These are phyloP conservation scores for Eufriesea mexicana DNA, from an alignment of 1,140 invertebrate genomes.

Conservation along the genomic window DNA sequence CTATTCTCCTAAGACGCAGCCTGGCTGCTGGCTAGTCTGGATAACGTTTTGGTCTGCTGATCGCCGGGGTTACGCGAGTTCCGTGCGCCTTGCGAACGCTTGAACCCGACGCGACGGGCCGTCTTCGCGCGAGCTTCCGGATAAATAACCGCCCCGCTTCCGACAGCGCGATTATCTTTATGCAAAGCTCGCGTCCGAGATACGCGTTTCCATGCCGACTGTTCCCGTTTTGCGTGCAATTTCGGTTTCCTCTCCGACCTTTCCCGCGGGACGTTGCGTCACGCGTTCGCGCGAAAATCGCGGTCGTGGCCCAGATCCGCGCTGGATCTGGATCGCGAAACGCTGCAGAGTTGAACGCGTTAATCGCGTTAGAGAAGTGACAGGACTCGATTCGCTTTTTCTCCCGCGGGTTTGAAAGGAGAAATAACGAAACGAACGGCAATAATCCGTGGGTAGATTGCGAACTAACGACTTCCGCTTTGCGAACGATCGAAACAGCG, in stretches of 20 bases:
- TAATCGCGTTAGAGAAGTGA: neutral
- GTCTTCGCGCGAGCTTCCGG: conserved; percentile 25
- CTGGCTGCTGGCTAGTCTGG: conserved; percentile 41
- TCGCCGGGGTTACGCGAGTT: conserved; percentile 55
- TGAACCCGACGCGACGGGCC: conserved; percentile 21
- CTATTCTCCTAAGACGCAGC: conserved; percentile 54
- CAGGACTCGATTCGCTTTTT: neutral
- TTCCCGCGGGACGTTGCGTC: no score
- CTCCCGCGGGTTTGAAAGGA: neutral
- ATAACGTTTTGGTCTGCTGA: conserved; percentile 64
- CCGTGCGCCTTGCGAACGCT: conserved; percentile 58
- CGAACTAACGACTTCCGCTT: conserved; percentile 64
- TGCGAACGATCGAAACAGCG: conserved; percentile 53
- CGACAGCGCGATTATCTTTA: conserved; percentile 32
- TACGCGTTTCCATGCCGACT: neutral
- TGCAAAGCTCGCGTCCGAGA: conserved; percentile 3
- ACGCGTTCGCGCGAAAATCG: no score
- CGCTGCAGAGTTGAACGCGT: neutral
- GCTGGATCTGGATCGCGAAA: no score
- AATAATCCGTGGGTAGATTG: conserved; percentile 47
- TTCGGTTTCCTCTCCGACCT: neutral
- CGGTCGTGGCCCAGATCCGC: neutral
- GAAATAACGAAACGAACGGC: conserved; percentile 37
- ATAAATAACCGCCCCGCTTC: conserved; percentile 46
- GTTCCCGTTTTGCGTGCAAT: neutral